Percentiles rank a stretch among this genome's conserved stretches.
phyloP scores from a whole-genome alignment of 2,113 vertebrate genomes.

The Trichomycterus rosablanca region DNA sequence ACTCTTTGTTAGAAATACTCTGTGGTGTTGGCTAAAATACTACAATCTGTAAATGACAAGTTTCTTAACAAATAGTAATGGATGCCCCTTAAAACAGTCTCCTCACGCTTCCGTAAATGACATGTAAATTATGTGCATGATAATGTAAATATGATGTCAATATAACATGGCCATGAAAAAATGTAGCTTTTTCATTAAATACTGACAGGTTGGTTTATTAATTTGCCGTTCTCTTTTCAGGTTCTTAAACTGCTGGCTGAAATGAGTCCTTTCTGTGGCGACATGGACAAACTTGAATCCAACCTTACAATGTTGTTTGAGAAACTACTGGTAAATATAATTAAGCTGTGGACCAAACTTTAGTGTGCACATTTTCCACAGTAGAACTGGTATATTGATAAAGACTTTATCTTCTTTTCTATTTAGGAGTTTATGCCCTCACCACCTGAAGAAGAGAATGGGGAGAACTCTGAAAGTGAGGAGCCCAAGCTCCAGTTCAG shows the following conservation, averaged over 20 bases:
- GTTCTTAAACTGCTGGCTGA: constrained; percentile 95
- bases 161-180: too few species aligned
- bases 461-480: constrained; percentile 83
- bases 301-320: constrained; percentile 94
- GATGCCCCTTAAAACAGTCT: too few species aligned
- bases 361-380: neutral
- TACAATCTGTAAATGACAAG: too few species aligned
- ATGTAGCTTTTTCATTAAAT: too few species aligned
- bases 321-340: constrained; percentile 81
- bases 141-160: too few species aligned
- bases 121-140: too few species aligned
- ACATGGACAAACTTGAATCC: constrained; percentile 97
- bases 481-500: constrained; percentile 97
- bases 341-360: neutral
- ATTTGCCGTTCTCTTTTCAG: constrained; percentile 65
- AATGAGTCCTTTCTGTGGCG: constrained; percentile 96
- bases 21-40: too few species aligned
- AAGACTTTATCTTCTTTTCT: neutral
- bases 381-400: neutral
- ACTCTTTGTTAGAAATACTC: too few species aligned
- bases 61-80: too few species aligned
- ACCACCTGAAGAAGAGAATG: constrained; percentile 95
- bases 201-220: too few species aligned
- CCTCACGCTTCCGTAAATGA: too few species aligned
- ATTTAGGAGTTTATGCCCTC: constrained; percentile 92